A percentile compares a stretch with the other conserved stretches of the same genome.
Evolutionary conservation across 2,113 vertebrate species (phyloP).

Genomic region (Craseonycteris thonglongyai): DNA sequence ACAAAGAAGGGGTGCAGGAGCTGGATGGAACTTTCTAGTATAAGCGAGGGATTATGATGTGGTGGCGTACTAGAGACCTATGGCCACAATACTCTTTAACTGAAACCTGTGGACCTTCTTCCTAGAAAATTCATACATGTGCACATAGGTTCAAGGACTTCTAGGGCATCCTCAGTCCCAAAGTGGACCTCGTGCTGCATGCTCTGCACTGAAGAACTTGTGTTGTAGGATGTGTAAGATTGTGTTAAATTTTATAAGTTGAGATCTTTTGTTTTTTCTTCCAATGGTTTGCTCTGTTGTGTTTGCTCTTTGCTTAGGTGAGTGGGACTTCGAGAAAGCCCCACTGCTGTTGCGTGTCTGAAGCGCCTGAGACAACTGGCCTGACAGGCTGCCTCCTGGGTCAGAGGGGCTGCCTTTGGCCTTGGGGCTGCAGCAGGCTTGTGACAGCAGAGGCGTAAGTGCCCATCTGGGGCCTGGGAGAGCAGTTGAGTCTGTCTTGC

Average conservation of each 20-base stretch:
- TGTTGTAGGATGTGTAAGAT: neutral
- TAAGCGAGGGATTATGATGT: neutral
- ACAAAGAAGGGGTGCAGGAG: neutral
- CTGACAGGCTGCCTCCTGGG: neutral
- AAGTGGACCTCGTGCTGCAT: neutral
- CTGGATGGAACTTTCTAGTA: neutral
- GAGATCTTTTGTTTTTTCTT: neutral
- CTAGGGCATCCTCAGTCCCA: neutral
- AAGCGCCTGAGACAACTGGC: neutral
- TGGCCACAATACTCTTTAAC: accelerated
- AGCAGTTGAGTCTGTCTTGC: neutral
- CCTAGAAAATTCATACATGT: neutral
- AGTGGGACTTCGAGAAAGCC: too few relatives aligned
- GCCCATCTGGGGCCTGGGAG: neutral
- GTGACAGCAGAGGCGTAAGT: neutral
- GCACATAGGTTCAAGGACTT: neutral
- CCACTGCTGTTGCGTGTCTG: neutral
- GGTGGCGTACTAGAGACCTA: neutral
- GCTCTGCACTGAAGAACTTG: neutral
- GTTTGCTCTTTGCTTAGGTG: neutral
- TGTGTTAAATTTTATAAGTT: neutral
- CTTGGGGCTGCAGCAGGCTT: neutral
- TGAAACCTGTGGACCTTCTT: accelerated
- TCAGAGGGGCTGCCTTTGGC: neutral
- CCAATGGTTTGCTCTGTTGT: neutral